Evolutionary conservation across 2,797 vertebrate genomes (phyloP).

Genomic region (Botia almorhae): DNA sequence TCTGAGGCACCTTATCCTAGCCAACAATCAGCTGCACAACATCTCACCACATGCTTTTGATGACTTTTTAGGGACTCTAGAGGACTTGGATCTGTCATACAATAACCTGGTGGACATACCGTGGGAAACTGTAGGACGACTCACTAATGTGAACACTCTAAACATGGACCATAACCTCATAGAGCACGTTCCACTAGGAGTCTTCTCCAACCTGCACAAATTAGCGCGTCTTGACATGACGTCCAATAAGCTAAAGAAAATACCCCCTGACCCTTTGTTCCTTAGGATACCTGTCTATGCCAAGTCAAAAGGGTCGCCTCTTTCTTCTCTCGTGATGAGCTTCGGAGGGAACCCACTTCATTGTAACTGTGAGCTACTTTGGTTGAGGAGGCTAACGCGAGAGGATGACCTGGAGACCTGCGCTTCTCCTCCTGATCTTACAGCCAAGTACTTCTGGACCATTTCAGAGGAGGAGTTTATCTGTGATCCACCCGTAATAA

Average conservation of each 20-base stretch:
- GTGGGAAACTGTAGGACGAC: conserved; percentile 86
- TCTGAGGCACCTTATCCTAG: conserved; percentile 69
- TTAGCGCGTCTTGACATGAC: conserved; percentile 92
- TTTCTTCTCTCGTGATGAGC: conserved; percentile 84
- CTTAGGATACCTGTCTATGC: conserved; percentile 88
- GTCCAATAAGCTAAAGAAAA: conserved; percentile 92
- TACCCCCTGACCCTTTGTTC: conserved; percentile 89
- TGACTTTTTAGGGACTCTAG: conserved; percentile 87
- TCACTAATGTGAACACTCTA: conserved; percentile 88
- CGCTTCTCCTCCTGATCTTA: conserved; percentile 84
- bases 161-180: conserved; percentile 92
- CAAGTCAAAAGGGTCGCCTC: conserved; percentile 84
- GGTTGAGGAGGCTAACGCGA: conserved; percentile 85
- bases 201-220: conserved; percentile 91
- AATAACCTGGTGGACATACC: conserved; percentile 89
- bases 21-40: conserved; percentile 67
- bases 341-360: conserved; percentile 91
- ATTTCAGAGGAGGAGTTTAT: conserved; percentile 91
- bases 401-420: conserved; percentile 92
- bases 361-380: conserved; percentile 91
- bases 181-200: conserved; percentile 86
- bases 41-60: conserved; percentile 76
- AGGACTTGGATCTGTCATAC: conserved; percentile 90
- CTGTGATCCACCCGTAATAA: conserved; percentile 90
- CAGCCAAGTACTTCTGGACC: conserved; percentile 92